Evolutionary conservation across 1,140 invertebrate genomes (phyloP).

Genomic region (Caenorhabditis tropicalis): DNA sequence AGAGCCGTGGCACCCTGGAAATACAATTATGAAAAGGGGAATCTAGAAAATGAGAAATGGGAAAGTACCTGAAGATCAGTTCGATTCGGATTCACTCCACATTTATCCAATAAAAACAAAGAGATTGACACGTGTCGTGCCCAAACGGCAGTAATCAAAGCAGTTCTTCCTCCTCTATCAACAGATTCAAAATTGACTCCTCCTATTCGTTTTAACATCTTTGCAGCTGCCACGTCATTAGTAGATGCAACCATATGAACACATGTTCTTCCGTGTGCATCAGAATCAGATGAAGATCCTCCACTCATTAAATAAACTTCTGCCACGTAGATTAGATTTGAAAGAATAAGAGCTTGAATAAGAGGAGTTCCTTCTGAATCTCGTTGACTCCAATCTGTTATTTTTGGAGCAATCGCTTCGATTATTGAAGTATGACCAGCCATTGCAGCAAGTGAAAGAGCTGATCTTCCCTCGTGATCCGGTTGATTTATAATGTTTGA

Average conservation of each 20-base stretch:
- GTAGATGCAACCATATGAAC: slow-evolving; percentile 47
- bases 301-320: slow-evolving; percentile 40
- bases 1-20: slow-evolving; percentile 57
- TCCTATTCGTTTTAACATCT: slow-evolving; percentile 46
- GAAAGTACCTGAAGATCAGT: slow-evolving; percentile 53
- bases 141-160: slow-evolving; percentile 58
- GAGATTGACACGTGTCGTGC: slow-evolving; percentile 45
- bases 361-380: slow-evolving; percentile 54
- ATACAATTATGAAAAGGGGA: background rate
- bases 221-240: slow-evolving; percentile 54
- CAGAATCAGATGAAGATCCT: slow-evolving; percentile 25
- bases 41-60: background rate
- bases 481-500: slow-evolving; percentile 28
- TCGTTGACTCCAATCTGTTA: slow-evolving; percentile 47
- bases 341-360: slow-evolving; percentile 55
- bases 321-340: slow-evolving; percentile 46
- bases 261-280: slow-evolving; percentile 52
- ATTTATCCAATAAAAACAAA: slow-evolving; percentile 44
- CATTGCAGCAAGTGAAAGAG: slow-evolving; percentile 50
- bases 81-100: slow-evolving; percentile 51
- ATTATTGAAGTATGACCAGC: slow-evolving; percentile 49
- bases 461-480: slow-evolving; percentile 50
- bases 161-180: slow-evolving; percentile 54
- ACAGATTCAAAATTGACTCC: slow-evolving; percentile 52
- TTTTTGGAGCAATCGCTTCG: background rate